These are phyloP conservation scores for Crotalus tigris DNA, from an alignment of 2,113 vertebrate genomes.

Conservation along the genomic window DNA sequence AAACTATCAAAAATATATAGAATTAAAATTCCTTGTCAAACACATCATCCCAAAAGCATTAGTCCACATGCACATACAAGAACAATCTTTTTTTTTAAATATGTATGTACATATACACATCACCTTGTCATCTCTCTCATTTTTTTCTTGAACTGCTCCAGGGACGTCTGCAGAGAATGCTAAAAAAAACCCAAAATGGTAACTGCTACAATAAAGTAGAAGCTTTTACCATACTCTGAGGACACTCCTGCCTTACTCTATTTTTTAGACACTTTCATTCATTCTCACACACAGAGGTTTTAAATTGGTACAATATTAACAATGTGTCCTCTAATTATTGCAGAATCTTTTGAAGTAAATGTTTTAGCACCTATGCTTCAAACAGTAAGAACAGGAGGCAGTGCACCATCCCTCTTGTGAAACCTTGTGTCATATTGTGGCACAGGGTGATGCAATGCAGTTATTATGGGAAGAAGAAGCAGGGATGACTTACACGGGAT, in stretches of 20 bases:
- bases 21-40: background rate
- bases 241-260: background rate
- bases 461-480: background rate
- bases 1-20: background rate
- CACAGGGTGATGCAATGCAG: background rate
- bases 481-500: background rate
- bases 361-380: background rate
- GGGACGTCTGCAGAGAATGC: background rate
- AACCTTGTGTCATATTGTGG: background rate
- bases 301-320: background rate
- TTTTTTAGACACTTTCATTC: background rate
- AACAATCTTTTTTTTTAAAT: background rate
- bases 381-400: background rate
- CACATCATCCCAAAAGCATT: background rate
- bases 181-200: background rate
- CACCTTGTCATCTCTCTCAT: background rate
- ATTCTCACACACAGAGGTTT: background rate
- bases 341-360: background rate
- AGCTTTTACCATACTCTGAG: background rate
- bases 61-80: background rate
- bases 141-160: background rate
- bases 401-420: background rate
- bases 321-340: background rate
- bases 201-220: background rate
- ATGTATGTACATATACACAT: background rate